These are phyloP conservation scores for Matsumyia berberina DNA, from an alignment of 2,888 invertebrate species.

Conservation along the genomic window DNA sequence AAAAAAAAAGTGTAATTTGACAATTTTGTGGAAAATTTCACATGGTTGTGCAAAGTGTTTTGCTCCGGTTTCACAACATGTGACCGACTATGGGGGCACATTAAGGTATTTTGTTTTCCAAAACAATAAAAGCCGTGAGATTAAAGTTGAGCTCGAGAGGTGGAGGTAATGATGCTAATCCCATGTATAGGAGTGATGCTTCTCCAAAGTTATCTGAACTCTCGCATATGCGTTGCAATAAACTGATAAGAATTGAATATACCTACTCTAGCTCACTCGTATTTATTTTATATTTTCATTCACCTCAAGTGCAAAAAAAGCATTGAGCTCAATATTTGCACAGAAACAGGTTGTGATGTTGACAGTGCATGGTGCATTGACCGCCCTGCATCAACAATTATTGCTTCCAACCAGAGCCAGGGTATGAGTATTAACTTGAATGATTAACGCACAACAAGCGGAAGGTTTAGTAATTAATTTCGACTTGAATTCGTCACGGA, in stretches of 20 bases:
- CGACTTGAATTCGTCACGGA: slow-evolving; percentile 20
- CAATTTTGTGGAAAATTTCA: slow-evolving; percentile 59
- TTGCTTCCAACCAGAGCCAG: slow-evolving; percentile 20
- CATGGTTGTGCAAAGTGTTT: slow-evolving; percentile 33
- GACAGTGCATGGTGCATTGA: slow-evolving; percentile 70
- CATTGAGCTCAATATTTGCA: slow-evolving; percentile 64
- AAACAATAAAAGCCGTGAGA: not conserved
- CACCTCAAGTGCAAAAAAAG: slow-evolving; percentile 58
- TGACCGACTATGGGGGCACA: slow-evolving; percentile 35
- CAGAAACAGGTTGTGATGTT: slow-evolving; percentile 73
- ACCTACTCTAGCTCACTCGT: no score
- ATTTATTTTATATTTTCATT: slow-evolving; percentile 40
- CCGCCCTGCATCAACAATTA: slow-evolving; percentile 46
- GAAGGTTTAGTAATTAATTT: slow-evolving; percentile 15
- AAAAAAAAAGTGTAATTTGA: slow-evolving; percentile 59
- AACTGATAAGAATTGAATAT: slow-evolving; percentile 60
- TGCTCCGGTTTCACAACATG: slow-evolving; percentile 41
- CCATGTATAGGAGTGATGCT: not conserved
- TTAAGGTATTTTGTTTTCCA: not conserved
- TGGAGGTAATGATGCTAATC: slow-evolving; percentile 7
- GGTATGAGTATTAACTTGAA: slow-evolving; percentile 31
- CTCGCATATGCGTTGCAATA: slow-evolving; percentile 20
- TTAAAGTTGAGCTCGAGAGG: slow-evolving; percentile 12
- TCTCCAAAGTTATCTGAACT: slow-evolving; percentile 3
- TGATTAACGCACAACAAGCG: slow-evolving; percentile 50